Evolutionary conservation across 2,797 vertebrate species (phyloP), one percentile per base, ranked within the genome.

Genomic region (Micropoecilia bifurca): DNA sequence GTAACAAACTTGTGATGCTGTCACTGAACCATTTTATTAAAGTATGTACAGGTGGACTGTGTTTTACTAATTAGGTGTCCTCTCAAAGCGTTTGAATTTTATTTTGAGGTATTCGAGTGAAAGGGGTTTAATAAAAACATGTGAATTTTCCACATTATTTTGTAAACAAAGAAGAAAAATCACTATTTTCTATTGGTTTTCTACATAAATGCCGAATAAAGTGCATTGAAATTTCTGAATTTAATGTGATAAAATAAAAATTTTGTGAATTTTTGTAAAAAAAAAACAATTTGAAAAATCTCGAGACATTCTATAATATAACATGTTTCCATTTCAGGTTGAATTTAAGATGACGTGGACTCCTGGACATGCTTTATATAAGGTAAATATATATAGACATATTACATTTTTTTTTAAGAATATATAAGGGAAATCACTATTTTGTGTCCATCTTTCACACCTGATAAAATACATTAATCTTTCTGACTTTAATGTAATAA

Each of bases 271-370:
- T 50, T 50, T 50, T 50, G 7, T 50, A 50, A 22, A 50, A 22
- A 50, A 22, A 50, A 22, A 50, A 22, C 6, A 9, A 22, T 8
- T 1, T 8, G 8, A 8, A 22, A n/a, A 69, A 16, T 53, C 20
- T 9, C 7, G 3, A 61, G 33, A 30, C 16, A 14, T 66, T 53
- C 9, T 5, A 14, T 84, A 74, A 83, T 73, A n/a, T 87, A 13
- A 82, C 74, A 30, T 86, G 20, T 88, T 50, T 93, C 43, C 80
- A 87, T 93, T 92, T 74, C 87, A 93, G 92, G 69, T 82, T 25
- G 22, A 83, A 28, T 66, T 45, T 55, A 33, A 82, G 79, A 74
- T 33, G 30, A 20, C 71, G 22, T 43, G 36, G 78, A 25, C 73
- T 41, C 78, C 57, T 88, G 80, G 82, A 77, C 0, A 0, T 30